Evolutionary conservation across 2,113 vertebrate genomes (phyloP), one percentile per base, ranked within the genome.

Genomic region (Diphyllodes magnificus): DNA sequence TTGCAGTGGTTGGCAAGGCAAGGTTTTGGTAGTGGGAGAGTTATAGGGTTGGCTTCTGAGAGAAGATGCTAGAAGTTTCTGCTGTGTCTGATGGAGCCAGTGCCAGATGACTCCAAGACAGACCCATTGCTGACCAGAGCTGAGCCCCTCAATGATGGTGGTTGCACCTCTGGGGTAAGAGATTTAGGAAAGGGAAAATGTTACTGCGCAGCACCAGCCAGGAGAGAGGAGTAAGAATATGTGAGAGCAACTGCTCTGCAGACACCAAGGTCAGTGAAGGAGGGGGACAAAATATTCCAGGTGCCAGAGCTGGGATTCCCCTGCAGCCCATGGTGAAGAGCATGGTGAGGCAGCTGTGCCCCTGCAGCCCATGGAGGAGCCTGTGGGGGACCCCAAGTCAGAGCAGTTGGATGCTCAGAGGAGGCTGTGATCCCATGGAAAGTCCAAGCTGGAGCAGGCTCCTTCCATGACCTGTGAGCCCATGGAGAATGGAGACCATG

Each of bases 61-160:
- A 76, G n/a, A 80, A 88, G 39, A 22, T 14, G 37, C 6, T 54
- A 28, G 23, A 64, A 82, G 33, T 35, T 69, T 10, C 6, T 39
- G 14, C 17, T 6, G 3, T 37, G 45, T 37, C 25, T 6, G 3
- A 83, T 1, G 42, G 13, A 92, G 35, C 13, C 16, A 57, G 12
- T 15, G 25, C 5, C 39, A 84, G 22, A 10, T 1, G 3, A 44
- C 44, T 80, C 31, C 40, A 73, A 28, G 42, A 51, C 0, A 3
- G 37, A 53, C 14, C 5, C 2, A 1, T 0, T 1, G 1, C 21
- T 60, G 17, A 53, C 13, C 19, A 79, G 23, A 14, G 16, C 31
- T 1, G 2, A 71, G 28, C 15, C 15, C 7, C 18, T 10, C 25
- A 47, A 30, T 2, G 1, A 35, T 0, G 2, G 10, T 30, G 23